Conservation (phyloP, 2,113 vertebrate species). For the Lynx canadensis region DNA sequence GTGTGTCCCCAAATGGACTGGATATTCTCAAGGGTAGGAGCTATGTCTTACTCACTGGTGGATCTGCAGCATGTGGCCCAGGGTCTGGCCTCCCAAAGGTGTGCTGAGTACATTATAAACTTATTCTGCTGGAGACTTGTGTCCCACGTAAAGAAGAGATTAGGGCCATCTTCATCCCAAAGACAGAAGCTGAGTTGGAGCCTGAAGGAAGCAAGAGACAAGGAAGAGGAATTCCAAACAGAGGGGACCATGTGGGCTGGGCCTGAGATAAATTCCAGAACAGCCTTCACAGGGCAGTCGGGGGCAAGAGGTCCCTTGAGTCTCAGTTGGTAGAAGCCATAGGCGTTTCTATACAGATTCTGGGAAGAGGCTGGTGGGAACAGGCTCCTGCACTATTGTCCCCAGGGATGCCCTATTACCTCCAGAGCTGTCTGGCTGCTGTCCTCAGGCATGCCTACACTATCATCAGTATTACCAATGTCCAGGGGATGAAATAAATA, state of each 20-base stretch:
- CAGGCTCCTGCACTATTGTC: not conserved
- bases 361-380: not conserved
- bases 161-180: not conserved
- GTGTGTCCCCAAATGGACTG: not conserved
- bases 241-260: not conserved
- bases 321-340: not conserved
- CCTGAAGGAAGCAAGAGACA: not conserved
- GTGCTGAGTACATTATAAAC: not conserved
- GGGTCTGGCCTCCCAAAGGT: not conserved
- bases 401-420: not conserved
- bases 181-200: not conserved
- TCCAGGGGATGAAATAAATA: slow-evolving; percentile 69
- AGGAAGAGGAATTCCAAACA: not conserved
- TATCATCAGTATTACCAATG: not conserved
- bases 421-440: not conserved
- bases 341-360: not conserved
- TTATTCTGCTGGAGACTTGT: not conserved
- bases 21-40: not conserved
- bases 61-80: not conserved
- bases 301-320: not conserved
- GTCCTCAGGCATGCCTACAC: not conserved
- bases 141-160: not conserved
- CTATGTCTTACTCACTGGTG: not conserved
- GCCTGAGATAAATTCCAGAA: not conserved
- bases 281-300: not conserved